phyloP scores from a whole-genome alignment of 2,113 vertebrate species.

The Otolemur garnettii region DNA sequence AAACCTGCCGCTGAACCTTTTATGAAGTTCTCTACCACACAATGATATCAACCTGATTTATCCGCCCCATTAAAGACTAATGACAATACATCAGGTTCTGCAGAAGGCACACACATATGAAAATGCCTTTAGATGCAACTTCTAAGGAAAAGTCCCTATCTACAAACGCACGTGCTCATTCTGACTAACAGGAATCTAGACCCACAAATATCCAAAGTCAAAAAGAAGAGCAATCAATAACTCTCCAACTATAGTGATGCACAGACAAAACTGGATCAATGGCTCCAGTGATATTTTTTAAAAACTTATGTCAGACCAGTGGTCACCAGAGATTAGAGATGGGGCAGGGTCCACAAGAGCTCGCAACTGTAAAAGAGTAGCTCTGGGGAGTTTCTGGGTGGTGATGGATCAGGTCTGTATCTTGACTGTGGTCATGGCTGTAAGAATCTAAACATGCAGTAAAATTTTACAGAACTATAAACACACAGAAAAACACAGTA shows the following conservation, averaged over 20 bases:
- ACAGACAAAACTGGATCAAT: background rate
- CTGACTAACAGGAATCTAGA: background rate
- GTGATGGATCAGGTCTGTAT: background rate
- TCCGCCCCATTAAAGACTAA: background rate
- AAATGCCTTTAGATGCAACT: background rate
- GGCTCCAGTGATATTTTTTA: background rate
- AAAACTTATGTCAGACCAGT: background rate
- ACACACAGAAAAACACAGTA: background rate
- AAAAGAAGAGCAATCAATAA: background rate
- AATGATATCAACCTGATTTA: background rate
- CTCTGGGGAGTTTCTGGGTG: background rate
- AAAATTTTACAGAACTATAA: background rate
- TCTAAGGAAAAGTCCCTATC: background rate
- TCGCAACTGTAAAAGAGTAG: background rate
- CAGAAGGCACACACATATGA: background rate
- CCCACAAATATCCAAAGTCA: background rate
- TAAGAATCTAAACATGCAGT: background rate
- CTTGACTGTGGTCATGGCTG: background rate
- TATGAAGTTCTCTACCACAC: background rate
- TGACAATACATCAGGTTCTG: background rate
- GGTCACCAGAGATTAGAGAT: background rate
- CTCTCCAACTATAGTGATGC: background rate
- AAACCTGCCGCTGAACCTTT: background rate
- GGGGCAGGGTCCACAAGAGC: accelerated
- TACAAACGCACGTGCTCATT: background rate